Evolutionary conservation across 2,888 invertebrate genomes (phyloP).

Genomic region (Gymnoscelis rufifasciata): DNA sequence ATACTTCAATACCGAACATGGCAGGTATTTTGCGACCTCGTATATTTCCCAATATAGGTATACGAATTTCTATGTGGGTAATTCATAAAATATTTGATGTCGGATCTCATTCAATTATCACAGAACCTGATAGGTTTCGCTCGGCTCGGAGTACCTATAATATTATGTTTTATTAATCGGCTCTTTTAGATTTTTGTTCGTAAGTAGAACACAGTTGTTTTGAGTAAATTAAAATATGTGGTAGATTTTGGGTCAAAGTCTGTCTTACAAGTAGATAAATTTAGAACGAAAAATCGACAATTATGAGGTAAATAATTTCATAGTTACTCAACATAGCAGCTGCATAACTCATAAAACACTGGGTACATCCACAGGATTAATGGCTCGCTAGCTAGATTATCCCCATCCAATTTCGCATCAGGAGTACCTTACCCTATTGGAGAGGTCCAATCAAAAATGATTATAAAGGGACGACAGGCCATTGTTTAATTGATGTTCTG

Average conservation of each 20-base stretch:
- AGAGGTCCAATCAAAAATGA: constrained; percentile 44
- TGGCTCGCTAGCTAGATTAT: constrained; percentile 35
- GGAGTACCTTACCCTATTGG: constrained; percentile 32
- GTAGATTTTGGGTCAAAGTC: too few relatives aligned
- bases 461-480: constrained; percentile 38
- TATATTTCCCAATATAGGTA: constrained; percentile 20
- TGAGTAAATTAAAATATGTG: too few relatives aligned
- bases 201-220: too few relatives aligned
- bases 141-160: too few relatives aligned
- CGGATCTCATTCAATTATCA: neutral
- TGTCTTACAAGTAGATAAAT: too few relatives aligned
- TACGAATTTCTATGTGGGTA: constrained; percentile 10
- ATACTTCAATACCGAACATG: constrained; percentile 49
- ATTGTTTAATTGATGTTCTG: constrained; percentile 31
- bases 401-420: constrained; percentile 45
- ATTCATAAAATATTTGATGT: neutral
- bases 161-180: too few relatives aligned
- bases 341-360: constrained; percentile 28
- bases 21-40: constrained; percentile 39
- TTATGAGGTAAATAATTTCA: neutral
- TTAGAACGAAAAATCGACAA: too few relatives aligned
- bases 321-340: constrained; percentile 23
- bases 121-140: neutral
- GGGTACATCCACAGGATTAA: constrained; percentile 26
- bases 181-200: too few relatives aligned